Conservation (phyloP, 1,140 invertebrate genomes). For the Diuraphis noxia region DNA sequence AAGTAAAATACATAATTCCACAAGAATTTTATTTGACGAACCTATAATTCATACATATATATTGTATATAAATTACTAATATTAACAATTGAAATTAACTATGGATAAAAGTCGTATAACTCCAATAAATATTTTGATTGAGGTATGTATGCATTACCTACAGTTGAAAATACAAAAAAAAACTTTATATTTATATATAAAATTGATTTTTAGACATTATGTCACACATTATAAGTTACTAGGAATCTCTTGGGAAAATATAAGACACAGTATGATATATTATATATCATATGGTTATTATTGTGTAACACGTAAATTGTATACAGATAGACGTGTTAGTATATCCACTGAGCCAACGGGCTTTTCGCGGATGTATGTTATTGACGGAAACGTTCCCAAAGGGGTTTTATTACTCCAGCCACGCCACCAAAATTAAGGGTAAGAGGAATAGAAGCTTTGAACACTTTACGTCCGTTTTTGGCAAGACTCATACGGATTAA, state of each 20-base stretch:
- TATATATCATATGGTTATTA: not conserved
- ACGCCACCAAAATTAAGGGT: conserved; percentile 17
- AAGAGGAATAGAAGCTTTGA: conserved; percentile 37
- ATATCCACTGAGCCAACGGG: conserved; percentile 26
- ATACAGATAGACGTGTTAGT: conserved; percentile 27
- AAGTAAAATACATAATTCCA: not conserved
- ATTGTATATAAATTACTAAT: not conserved
- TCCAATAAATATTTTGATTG: not conserved
- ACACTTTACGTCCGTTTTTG: conserved; percentile 51
- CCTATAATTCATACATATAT: too few relatives aligned
- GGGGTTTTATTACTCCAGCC: conserved; percentile 18
- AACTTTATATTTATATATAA: not conserved
- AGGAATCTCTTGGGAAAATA: not conserved
- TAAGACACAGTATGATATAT: not conserved
- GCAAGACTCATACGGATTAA: conserved; percentile 48
- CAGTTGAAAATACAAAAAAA: not conserved
- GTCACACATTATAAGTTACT: not conserved
- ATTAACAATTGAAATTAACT: not conserved
- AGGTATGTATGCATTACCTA: not conserved
- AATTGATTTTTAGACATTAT: not conserved
- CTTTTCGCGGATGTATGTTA: conserved; percentile 27
- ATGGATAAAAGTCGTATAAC: not conserved
- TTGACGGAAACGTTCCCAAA: conserved; percentile 17
- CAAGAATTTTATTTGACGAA: not conserved
- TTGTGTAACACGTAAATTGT: conserved; percentile 27